These are phyloP conservation scores for Coracias cyanogaster DNA, from an alignment of 2,797 vertebrate species.

Conservation along the genomic window DNA sequence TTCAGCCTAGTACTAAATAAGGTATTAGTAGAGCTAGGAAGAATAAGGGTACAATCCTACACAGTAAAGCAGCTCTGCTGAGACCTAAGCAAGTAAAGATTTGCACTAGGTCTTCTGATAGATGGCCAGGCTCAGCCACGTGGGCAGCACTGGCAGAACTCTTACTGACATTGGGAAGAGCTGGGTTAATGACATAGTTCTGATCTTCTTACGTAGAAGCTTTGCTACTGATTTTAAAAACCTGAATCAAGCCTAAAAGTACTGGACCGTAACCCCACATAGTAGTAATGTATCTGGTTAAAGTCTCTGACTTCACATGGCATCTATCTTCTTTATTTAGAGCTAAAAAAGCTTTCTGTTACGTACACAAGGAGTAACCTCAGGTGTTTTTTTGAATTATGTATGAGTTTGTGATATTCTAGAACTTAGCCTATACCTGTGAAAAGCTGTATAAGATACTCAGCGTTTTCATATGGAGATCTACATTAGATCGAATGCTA, in stretches of 20 bases:
- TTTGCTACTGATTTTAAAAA: background rate
- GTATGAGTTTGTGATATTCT: slow-evolving; percentile 37
- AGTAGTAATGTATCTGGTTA: background rate
- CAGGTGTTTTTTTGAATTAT: slow-evolving; percentile 61
- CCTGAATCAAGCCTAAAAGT: background rate
- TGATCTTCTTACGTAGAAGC: background rate
- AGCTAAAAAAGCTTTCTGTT: background rate
- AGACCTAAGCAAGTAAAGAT: background rate
- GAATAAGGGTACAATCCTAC: background rate
- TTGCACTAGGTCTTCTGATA: background rate
- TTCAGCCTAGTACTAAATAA: background rate
- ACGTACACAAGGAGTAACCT: slow-evolving; percentile 29
- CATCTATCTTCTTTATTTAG: background rate
- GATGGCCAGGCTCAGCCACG: fast-evolving
- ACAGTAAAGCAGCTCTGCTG: background rate
- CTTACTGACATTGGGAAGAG: background rate
- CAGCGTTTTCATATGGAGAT: slow-evolving; percentile 64
- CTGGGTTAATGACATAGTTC: background rate
- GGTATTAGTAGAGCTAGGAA: background rate
- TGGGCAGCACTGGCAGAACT: background rate
- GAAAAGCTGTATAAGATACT: slow-evolving; percentile 73
- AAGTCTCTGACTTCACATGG: background rate
- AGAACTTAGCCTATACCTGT: slow-evolving; percentile 84
- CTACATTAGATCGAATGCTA: slow-evolving; percentile 79
- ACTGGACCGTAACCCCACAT: background rate